Base-by-base conservation (phyloP, 2,797 vertebrate genomes). In the Orestias chungarensis region DNA sequence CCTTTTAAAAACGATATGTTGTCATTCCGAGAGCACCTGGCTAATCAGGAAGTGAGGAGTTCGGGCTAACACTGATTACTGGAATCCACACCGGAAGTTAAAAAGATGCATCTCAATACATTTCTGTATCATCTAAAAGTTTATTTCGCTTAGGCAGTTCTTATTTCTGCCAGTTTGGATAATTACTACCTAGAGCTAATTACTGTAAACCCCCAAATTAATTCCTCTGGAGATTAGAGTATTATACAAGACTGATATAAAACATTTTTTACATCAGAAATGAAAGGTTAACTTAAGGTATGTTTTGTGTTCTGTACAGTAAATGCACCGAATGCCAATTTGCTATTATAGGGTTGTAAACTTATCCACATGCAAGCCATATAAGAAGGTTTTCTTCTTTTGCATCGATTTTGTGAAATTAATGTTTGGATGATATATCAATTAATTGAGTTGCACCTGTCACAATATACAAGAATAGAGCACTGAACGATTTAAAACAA, bases 41-140 rank as follows among this genome's bases (percentile, higher is more conserved):
- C 68, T 66, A 80, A 82, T 76, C 74, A 74, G 78, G 55, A 74
- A 35, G 68, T 75, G 74, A 79, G 57, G 64, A 59, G 82, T 65
- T 74, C 20, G 43, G 59, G 83, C 35, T 88, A 91, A 93, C 89
- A 93, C 91, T 90, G 90, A 85, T 83, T 82, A 88, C 74, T 85
- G 82, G 84, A 88, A 82, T 86, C 76, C 70, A 79, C 9, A 61
- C 66, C 85, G 20, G 47, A 74, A 40, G 86, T 67, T 66, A 73
- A 82, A 77, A 5, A 40, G 35, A 38, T 25, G 59, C 35, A 62
- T 62, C 59, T 62, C 59, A 25, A 62, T 40, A 42, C n/a, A 25
- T 42, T 25, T 1, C 0, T 25, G 12, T 25, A 40, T 42, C 59
- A 42, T 40, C 12, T 1, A 62, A 62, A 62, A 14, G 17, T n/a